Conservation (phyloP, 2,113 vertebrate genomes). For the Atlantisia rogersi region DNA sequence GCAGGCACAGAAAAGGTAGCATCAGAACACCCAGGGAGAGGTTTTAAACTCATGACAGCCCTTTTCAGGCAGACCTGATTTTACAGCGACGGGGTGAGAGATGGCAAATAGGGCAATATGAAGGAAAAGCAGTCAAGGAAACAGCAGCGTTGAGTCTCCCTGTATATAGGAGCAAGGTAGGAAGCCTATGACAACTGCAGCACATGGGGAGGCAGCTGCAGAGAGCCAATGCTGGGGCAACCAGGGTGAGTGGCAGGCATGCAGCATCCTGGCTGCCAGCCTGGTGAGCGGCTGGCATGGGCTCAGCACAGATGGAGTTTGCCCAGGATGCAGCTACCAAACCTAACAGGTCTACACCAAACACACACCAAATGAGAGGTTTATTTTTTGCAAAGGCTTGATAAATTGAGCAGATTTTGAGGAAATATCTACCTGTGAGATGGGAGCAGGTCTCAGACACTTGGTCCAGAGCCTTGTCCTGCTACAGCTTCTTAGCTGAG, state of each 20-base stretch:
- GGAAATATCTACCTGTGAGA: not conserved
- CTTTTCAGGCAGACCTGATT: not conserved
- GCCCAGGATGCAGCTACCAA: not conserved
- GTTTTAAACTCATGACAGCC: not conserved
- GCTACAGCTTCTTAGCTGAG: not conserved
- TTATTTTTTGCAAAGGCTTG: not conserved
- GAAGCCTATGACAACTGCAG: not conserved
- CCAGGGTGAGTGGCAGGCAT: not conserved
- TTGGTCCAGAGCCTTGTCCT: not conserved
- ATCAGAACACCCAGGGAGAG: not conserved
- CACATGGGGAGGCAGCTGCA: accelerated
- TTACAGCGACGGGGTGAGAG: not conserved
- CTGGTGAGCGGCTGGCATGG: accelerated
- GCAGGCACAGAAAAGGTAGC: not conserved
- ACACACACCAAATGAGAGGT: accelerated
- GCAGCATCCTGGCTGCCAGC: not conserved
- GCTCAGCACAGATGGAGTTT: not conserved
- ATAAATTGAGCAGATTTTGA: not conserved
- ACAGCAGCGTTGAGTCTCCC: not conserved
- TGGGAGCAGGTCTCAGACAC: not conserved
- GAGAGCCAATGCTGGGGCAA: not conserved
- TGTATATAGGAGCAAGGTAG: not conserved
- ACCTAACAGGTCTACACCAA: not conserved
- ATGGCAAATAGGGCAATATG: not conserved
- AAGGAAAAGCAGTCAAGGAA: not conserved